Conservation (phyloP, 2,888 invertebrate species). For the Cataglyphis livida region DNA sequence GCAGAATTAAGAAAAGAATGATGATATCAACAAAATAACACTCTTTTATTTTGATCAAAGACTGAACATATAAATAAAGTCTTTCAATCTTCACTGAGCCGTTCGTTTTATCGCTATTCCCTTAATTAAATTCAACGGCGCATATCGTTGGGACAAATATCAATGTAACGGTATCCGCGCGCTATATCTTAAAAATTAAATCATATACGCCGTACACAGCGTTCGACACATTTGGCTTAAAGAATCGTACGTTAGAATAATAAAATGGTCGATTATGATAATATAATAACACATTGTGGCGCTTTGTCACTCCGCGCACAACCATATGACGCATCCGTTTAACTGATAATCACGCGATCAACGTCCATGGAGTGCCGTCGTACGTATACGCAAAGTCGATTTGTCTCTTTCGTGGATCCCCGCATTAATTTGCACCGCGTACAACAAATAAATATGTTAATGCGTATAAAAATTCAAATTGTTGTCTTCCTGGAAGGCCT, state of each 20-base stretch:
- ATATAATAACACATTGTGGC: constrained; percentile 32
- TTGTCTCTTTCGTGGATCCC: background rate
- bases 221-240: constrained; percentile 70
- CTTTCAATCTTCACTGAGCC: constrained; percentile 53
- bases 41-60: constrained; percentile 69
- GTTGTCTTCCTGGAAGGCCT: background rate
- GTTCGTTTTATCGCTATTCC: constrained; percentile 43
- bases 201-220: constrained; percentile 43
- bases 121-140: constrained; percentile 41
- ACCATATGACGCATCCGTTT: constrained; percentile 15
- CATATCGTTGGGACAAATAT: constrained; percentile 26
- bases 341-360: constrained; percentile 18
- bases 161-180: constrained; percentile 31
- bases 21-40: constrained; percentile 60
- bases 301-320: constrained; percentile 10
- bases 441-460: constrained; percentile 34
- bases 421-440: constrained; percentile 3
- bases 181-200: constrained; percentile 47
- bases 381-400: constrained; percentile 1
- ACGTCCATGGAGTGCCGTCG: background rate
- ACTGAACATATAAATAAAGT: constrained; percentile 75
- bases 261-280: constrained; percentile 20
- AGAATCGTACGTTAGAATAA: constrained; percentile 62
- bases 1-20: constrained; percentile 42
- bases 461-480: background rate